Base-by-base conservation (phyloP, 1,140 invertebrate genomes). In the Drosophila sucinea region DNA sequence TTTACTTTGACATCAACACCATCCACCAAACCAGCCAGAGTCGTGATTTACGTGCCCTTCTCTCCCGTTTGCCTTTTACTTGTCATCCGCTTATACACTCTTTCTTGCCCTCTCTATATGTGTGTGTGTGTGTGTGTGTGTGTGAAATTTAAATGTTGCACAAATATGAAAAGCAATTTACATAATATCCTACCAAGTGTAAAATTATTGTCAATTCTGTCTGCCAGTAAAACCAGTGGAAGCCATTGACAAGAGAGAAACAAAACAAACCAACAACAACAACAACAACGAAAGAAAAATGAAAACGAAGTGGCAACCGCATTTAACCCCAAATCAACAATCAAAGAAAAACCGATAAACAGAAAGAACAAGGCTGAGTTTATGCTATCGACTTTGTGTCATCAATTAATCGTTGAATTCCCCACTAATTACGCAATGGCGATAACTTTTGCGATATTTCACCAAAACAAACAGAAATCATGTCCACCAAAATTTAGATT, bases 101-200 rank as follows among this genome's bases (percentile, higher is more conserved):
- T 38, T 11, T 38, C 35, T 38, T 10, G 4, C 33, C 6, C 6
- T 38, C 35, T 11, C 10, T 38, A 0, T 38, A 23, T 68, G 5
- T 64, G 29, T 44, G 6, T 29, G n/a, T 54, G 33, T 41, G n/a
- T 60, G 27, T 62, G 47, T 58, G 73, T 60, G 62, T 70, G 73
- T 68, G 71, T 79, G 23, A 89, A 78, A 87, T 87, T 89, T 87
- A 87, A 87, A 87, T 87, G 84, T 81, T 87, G 85, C 84, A 89
- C 84, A 89, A 87, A 87, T 87, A 87, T 87, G 84, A 87, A 87
- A 87, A 87, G 84, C 81, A 89, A 90, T 89, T 89, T 89, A 90
- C 84, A 90, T 89, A 89, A 89, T 84, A 89, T 90, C 81, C 84
- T 78, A 68, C 85, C 85, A 90, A 89, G 84, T 89, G 84, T 89